These are phyloP conservation scores for Hermaeophaga mercurialis DNA, from an alignment of 2,888 invertebrate genomes.

Conservation along the genomic window DNA sequence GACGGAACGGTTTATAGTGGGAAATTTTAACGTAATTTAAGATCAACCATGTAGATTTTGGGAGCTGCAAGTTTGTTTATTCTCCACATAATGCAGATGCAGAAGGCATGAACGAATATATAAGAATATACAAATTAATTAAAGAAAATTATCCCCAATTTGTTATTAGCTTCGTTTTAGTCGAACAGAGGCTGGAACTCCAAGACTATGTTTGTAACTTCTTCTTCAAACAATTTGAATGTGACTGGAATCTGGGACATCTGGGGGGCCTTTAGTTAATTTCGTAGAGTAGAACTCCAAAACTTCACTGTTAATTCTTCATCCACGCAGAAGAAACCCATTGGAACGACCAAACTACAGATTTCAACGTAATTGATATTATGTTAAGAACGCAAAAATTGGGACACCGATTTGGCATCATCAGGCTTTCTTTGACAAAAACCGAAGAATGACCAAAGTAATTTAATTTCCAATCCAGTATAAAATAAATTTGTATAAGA, in stretches of 20 bases:
- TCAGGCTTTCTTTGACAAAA: constrained; percentile 71
- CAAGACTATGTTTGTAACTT: too few relatives aligned
- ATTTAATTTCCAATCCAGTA: constrained; percentile 76
- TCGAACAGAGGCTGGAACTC: too few relatives aligned
- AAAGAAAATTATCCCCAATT: constrained; percentile 60
- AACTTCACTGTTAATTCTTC: constrained; percentile 44
- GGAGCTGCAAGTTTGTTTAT: constrained; percentile 66
- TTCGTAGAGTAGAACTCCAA: constrained; percentile 58
- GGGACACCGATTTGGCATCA: constrained; percentile 76
- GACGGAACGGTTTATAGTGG: constrained; percentile 61
- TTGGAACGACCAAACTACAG: constrained; percentile 70
- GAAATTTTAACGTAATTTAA: constrained; percentile 60
- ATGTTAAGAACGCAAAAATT: constrained; percentile 74
- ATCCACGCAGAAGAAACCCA: constrained; percentile 71
- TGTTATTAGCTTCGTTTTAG: constrained; percentile 80
- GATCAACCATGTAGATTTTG: constrained; percentile 62
- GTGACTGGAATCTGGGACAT: too few relatives aligned
- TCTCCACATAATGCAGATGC: constrained; percentile 60
- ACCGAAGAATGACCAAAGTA: constrained; percentile 71
- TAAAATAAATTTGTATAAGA: constrained; percentile 76
- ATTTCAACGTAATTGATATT: constrained; percentile 78
- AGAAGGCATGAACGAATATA: constrained; percentile 49
- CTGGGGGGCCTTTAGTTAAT: constrained; percentile 66
- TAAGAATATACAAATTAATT: constrained; percentile 30
- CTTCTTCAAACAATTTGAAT: too few relatives aligned